phyloP scores from a whole-genome alignment of 1,140 invertebrate species.

The Popillia japonica region DNA sequence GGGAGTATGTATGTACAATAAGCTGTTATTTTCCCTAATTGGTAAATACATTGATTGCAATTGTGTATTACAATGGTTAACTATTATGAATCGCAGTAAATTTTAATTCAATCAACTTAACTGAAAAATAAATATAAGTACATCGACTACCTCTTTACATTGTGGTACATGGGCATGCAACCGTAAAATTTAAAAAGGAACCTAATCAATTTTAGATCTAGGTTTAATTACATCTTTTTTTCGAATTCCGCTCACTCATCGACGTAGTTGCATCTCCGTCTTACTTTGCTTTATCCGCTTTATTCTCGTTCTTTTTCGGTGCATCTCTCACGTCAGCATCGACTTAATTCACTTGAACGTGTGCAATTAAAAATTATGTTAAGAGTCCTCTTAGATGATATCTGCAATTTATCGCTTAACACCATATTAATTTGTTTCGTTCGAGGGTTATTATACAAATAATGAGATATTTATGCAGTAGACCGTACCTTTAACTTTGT shows the following conservation, averaged over 20 bases:
- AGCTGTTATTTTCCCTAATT: no score
- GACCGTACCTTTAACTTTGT: constrained; percentile 27
- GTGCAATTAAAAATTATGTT: constrained; percentile 42
- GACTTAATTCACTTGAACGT: constrained; percentile 39
- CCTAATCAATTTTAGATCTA: background rate
- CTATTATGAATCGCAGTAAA: no score
- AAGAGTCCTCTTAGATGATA: constrained; percentile 41
- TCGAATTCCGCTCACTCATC: constrained; percentile 1
- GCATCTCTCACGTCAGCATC: constrained; percentile 6
- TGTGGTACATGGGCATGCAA: background rate
- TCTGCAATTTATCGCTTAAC: constrained; percentile 42
- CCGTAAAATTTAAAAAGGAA: background rate
- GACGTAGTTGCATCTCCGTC: constrained; percentile 3
- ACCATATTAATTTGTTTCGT: constrained; percentile 40
- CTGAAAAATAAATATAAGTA: no score
- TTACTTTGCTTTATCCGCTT: background rate
- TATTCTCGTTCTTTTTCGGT: background rate
- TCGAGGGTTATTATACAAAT: constrained; percentile 37
- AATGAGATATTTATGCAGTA: constrained; percentile 37
- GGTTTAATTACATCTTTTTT: constrained; percentile 4
- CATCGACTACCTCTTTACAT: no score
- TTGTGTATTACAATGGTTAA: no score
- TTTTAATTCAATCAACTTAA: no score
- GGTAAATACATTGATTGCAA: no score
- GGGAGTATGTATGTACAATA: no score